phyloP scores from a whole-genome alignment of 2,797 vertebrate genomes.

The Microtus obscurus region DNA sequence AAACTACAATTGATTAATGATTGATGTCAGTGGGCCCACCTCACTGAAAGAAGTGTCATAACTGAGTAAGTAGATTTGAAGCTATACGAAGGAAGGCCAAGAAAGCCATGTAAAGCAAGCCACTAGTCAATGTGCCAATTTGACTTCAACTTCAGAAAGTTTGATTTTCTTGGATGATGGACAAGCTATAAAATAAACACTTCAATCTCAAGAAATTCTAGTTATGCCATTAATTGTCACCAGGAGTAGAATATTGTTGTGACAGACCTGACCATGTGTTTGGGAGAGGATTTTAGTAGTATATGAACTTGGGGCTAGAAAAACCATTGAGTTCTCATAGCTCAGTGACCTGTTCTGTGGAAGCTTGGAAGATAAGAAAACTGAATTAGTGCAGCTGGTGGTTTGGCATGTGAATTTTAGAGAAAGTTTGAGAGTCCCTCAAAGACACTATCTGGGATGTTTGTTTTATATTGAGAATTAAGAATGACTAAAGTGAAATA shows the following conservation, averaged over 20 bases:
- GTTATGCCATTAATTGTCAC: neutral
- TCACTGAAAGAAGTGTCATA: neutral
- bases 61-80: neutral
- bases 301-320: too few relatives aligned
- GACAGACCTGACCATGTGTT: neutral
- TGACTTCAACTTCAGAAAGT: neutral
- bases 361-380: neutral
- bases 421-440: neutral
- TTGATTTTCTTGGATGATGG: too few relatives aligned
- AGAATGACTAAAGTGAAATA: neutral
- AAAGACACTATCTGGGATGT: neutral
- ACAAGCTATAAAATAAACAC: neutral
- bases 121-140: too few relatives aligned
- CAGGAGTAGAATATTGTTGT: neutral
- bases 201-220: neutral
- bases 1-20: neutral
- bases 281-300: neutral
- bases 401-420: neutral
- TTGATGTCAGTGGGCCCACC: too few relatives aligned
- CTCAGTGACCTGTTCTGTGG: neutral
- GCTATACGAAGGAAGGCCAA: too few relatives aligned
- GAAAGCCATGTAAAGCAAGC: neutral
- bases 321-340: neutral
- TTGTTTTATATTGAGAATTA: neutral
- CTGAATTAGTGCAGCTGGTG: neutral